Base-by-base conservation (phyloP, 2,888 invertebrate species). In the Pristionchus arcanus region DNA sequence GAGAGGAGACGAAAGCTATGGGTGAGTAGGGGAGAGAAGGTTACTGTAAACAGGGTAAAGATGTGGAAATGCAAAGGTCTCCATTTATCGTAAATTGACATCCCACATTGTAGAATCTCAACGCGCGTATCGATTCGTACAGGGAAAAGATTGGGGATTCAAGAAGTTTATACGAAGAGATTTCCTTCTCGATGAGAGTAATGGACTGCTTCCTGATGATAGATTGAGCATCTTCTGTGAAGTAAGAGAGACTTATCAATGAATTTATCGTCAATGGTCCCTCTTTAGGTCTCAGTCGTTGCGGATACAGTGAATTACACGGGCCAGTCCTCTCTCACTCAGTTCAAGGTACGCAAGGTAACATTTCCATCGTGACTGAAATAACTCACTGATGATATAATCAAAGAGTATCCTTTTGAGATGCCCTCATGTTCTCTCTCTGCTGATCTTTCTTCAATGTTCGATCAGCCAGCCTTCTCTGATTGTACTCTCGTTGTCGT, bases 101-200 rank as follows among this genome's bases (percentile, higher is more conserved):
- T 87, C 21, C 71, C 16, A 19, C 15, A 91, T 96, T 96, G 68
- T 96, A 97, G 97, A 97, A 95, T 97, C 97, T 95, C 97, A 97
- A 95, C 96, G 99, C 96, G 99, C 99, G 92, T 99, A 99, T 96
- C 97, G 99, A 96, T 99, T 99, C 96, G 99, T 99, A 91, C 99
- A 99, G 96, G 99, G 99, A 94, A 99, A 99, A 96, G 99, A 99
- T 96, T 99, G 99, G 99, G 99, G 99, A 91, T 99, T 99, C 96
- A 99, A 99, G 96, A 99, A 99, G 96, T 99, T 99, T 96, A 99
- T 99, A 93, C 97, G 99, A 95, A 97, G 99, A 96, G 99, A 99
- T 96, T 99, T 99, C 96, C 97, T 99, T 92, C 96, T 99, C 96
- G 99, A 99, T 96, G 99, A 99, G 96, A 98, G 98, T 91, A 99